Percentiles rank a stretch among this genome's conserved stretches.
phyloP scores from a whole-genome alignment of 2,797 vertebrate species.

The Synanceia verrucosa region DNA sequence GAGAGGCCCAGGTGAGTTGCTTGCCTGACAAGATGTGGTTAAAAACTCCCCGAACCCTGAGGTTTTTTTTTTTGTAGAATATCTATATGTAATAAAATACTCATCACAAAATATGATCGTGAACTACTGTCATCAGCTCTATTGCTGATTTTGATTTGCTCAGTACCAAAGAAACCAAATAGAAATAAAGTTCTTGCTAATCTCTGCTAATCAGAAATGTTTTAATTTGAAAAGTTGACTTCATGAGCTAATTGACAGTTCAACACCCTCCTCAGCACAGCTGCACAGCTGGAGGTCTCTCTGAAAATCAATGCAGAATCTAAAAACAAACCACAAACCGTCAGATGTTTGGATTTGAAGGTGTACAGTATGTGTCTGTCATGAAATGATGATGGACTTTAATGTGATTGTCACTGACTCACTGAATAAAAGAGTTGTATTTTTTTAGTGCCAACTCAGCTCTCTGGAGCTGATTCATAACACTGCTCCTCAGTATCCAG shows the following conservation, averaged over 20 bases:
- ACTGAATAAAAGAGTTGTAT: constrained; percentile 11
- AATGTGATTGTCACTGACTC: constrained; percentile 38
- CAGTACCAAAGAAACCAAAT: not conserved
- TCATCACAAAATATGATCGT: too few relatives aligned
- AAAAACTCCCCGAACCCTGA: too few relatives aligned
- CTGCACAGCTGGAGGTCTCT: not conserved
- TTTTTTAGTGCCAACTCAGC: constrained; percentile 48
- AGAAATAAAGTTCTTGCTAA: not conserved
- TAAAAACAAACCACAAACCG: constrained; percentile 11
- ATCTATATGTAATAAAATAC: too few relatives aligned
- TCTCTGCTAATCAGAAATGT: not conserved
- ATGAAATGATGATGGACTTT: constrained; percentile 37
- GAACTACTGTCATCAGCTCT: not conserved
- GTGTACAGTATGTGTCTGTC: constrained; percentile 7
- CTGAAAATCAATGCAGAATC: not conserved
- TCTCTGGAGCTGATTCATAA: constrained; percentile 30
- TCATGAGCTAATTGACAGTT: not conserved
- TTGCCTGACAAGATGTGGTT: not conserved
- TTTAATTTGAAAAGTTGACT: not conserved
- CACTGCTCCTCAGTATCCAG: constrained; percentile 17
- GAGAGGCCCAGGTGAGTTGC: not conserved
- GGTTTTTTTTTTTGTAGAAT: too few relatives aligned
- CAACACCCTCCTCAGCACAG: not conserved
- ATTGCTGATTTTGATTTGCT: not conserved
- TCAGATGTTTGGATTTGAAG: constrained; percentile 7